phyloP scores from a whole-genome alignment of 64 coral and sea anemone genomes.

The Montipora foliosa region DNA sequence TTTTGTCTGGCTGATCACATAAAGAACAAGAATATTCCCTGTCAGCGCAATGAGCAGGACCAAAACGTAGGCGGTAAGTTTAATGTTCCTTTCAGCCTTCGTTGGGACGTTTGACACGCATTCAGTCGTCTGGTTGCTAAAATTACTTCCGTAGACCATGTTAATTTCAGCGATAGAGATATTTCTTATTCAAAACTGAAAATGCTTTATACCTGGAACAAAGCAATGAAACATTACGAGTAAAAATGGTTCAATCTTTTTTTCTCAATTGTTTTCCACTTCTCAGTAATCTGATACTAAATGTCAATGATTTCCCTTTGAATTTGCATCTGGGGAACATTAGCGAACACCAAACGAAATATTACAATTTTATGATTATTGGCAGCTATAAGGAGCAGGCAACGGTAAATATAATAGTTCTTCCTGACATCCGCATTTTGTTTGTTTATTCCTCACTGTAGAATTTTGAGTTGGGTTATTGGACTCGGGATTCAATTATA shows the following conservation, averaged over 20 bases:
- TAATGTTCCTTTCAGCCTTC: neutral
- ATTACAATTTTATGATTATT: no score
- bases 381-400: no score
- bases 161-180: neutral
- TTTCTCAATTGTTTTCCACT: neutral
- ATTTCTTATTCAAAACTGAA: neutral
- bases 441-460: no score
- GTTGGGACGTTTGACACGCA: neutral
- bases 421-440: no score
- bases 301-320: neutral
- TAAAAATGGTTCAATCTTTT: neutral
- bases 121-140: conserved; percentile 16
- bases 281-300: neutral
- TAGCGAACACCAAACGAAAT: neutral
- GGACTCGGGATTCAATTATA: no score
- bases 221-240: neutral
- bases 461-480: no score
- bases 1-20: conserved; percentile 27
- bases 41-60: neutral
- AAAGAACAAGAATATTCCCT: conserved; percentile 30
- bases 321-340: neutral
- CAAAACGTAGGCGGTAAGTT: conserved; percentile 4
- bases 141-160: neutral
- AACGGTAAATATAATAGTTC: no score
- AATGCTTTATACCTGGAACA: neutral